Evolutionary conservation across 2,888 invertebrate genomes (phyloP).

Genomic region (Eristalinus aeneus): DNA sequence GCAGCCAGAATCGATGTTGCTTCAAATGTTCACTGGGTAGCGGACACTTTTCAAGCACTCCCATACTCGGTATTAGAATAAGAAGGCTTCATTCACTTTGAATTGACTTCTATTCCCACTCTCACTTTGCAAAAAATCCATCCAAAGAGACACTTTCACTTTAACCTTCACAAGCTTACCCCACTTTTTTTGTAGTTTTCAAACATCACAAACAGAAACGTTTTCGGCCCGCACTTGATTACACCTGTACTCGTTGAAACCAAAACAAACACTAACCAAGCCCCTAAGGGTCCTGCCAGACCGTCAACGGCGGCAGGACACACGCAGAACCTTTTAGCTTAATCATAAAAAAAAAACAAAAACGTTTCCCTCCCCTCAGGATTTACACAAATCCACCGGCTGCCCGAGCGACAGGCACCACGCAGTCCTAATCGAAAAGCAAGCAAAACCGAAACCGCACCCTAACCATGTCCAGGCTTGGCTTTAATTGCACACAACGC

Average conservation of each 20-base stretch:
- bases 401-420: conserved; percentile 15
- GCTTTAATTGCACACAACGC: conserved; percentile 62
- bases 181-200: neutral
- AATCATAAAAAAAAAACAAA: conserved; percentile 68
- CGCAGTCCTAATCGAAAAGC: conserved; percentile 30
- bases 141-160: too few relatives aligned
- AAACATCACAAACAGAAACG: too few relatives aligned
- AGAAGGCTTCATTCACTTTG: too few relatives aligned
- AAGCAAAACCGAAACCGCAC: conserved; percentile 36
- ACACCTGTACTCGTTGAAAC: conserved; percentile 45
- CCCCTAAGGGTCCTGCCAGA: neutral
- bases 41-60: too few relatives aligned
- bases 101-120: too few relatives aligned
- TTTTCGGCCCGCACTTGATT: neutral
- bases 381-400: conserved; percentile 36
- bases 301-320: conserved; percentile 24
- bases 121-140: too few relatives aligned
- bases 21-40: too few relatives aligned
- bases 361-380: conserved; percentile 29
- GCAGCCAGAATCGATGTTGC: too few relatives aligned
- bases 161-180: neutral
- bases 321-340: conserved; percentile 63
- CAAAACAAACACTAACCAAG: conserved; percentile 62
- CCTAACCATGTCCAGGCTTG: conserved; percentile 63
- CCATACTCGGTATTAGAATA: too few relatives aligned